phyloP scores from a whole-genome alignment of 2,888 invertebrate species.

The Cephus nigrinus region DNA sequence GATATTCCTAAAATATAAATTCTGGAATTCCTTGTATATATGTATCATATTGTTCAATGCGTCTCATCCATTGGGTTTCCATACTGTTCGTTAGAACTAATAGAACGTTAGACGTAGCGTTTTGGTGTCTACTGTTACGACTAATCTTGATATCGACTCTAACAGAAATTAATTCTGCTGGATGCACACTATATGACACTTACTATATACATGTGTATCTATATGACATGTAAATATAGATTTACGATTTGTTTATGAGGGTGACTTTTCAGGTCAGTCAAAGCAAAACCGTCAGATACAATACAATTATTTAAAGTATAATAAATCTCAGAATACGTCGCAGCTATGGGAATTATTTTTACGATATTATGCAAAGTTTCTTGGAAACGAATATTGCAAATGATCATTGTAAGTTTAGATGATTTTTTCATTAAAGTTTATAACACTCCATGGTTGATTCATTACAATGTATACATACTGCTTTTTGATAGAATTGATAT shows the following conservation, averaged over 20 bases:
- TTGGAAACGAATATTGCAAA: neutral
- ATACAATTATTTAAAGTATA: neutral
- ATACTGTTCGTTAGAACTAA: constrained; percentile 44
- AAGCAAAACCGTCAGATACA: neutral
- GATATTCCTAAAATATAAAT: neutral
- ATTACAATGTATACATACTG: neutral
- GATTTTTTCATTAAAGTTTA: neutral
- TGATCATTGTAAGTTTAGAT: neutral
- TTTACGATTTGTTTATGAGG: neutral
- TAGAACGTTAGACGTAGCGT: constrained; percentile 53
- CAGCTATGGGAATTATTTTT: neutral
- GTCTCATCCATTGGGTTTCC: constrained; percentile 32
- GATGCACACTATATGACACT: constrained; percentile 28
- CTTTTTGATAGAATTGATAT: neutral
- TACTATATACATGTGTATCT: neutral
- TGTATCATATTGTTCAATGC: constrained; percentile 29
- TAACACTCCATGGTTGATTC: neutral
- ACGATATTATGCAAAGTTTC: neutral
- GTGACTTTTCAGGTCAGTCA: neutral
- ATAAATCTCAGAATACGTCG: neutral
- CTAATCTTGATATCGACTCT: constrained; percentile 50
- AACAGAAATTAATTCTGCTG: constrained; percentile 45
- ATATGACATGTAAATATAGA: neutral
- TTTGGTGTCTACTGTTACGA: constrained; percentile 53
- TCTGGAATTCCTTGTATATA: neutral